Percentiles rank a stretch among this genome's conserved stretches.
Conservation (phyloP, 2,113 vertebrate genomes). For the Macaca mulatta region DNA sequence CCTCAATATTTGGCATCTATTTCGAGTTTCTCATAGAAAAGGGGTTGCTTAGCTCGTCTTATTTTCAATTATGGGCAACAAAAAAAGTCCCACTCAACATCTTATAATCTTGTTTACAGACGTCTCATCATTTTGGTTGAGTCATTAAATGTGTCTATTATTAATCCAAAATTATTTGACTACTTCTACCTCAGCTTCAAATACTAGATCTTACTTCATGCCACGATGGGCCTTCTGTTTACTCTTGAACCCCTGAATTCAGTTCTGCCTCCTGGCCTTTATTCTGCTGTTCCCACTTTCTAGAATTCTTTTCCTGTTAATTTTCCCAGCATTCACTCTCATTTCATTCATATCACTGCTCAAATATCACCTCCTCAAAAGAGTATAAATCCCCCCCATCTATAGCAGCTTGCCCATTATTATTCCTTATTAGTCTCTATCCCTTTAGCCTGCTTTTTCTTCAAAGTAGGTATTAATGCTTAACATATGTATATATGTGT, state of each 20-base stretch:
- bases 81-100: neutral
- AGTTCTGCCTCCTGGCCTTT: neutral
- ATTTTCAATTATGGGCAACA: neutral
- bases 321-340: neutral
- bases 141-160: neutral
- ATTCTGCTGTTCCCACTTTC: neutral
- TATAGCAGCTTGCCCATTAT: neutral
- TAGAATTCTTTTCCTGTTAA: neutral
- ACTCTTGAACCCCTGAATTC: neutral
- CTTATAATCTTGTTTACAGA: neutral
- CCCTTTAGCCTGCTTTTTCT: neutral
- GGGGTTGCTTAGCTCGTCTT: neutral
- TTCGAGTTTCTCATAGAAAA: neutral
- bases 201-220: neutral
- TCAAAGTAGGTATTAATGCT: neutral
- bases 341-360: neutral
- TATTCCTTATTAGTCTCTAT: neutral
- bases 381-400: neutral
- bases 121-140: neutral
- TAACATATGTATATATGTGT: neutral
- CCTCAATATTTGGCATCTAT: neutral
- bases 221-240: neutral
- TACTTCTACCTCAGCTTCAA: neutral
- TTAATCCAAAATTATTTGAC: neutral
- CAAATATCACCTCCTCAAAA: neutral